A percentile compares a stretch with the other conserved stretches of the same genome.
Conservation (phyloP, 2,888 invertebrate species). For the Ypsolopha sequella region DNA sequence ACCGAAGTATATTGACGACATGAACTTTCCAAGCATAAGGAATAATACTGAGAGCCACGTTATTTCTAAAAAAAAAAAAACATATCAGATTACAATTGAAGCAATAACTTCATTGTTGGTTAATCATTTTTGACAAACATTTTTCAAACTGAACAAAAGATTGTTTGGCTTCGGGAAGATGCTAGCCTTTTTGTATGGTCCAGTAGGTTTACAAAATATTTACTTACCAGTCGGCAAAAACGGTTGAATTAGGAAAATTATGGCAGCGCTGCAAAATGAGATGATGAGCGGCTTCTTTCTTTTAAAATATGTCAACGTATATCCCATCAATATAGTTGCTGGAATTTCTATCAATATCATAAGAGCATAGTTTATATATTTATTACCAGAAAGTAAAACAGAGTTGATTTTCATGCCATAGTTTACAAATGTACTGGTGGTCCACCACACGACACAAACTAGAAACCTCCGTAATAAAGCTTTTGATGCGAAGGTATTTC, state of each 20-base stretch:
- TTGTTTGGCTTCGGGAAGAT: conserved; percentile 1
- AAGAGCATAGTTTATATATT: conserved; percentile 75
- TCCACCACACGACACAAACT: conserved; percentile 24
- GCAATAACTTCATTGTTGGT: conserved; percentile 4
- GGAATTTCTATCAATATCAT: conserved; percentile 64
- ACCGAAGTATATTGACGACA: conserved; percentile 57
- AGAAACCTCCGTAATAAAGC: conserved; percentile 39
- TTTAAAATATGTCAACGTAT: conserved; percentile 48
- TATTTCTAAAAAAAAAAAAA: conserved; percentile 17
- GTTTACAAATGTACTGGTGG: conserved; percentile 75
- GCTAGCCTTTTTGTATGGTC: not conserved
- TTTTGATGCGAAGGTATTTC: conserved; percentile 38
- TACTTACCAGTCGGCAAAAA: conserved; percentile 67
- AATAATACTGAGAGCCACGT: conserved; percentile 21
- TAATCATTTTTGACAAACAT: conserved; percentile 8
- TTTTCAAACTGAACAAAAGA: conserved; percentile 15
- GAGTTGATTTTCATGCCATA: conserved; percentile 78
- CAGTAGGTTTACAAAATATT: not conserved
- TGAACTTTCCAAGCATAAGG: conserved; percentile 68
- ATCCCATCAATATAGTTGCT: conserved; percentile 52
- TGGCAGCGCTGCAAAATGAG: conserved; percentile 67
- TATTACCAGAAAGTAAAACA: conserved; percentile 73
- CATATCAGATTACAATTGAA: conserved; percentile 1
- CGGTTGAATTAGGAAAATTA: conserved; percentile 71
- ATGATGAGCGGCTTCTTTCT: conserved; percentile 62